These are phyloP conservation scores for Urocyon cinereoargenteus DNA, from an alignment of 2,797 vertebrate genomes.

Conservation along the genomic window DNA sequence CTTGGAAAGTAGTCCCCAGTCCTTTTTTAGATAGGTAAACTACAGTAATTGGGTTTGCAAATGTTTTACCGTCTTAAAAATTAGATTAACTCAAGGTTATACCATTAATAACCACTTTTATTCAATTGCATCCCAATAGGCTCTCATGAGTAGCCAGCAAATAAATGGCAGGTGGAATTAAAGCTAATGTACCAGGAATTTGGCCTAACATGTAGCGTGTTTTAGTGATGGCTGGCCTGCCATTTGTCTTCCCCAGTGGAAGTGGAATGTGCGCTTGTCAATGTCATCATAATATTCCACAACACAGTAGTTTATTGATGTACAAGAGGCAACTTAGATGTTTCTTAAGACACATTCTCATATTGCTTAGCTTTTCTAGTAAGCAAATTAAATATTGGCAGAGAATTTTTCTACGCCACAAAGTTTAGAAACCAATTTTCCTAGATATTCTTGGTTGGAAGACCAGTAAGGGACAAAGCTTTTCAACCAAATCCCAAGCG, in stretches of 20 bases:
- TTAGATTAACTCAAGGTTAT: constrained; percentile 29
- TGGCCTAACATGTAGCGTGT: neutral
- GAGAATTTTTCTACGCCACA: constrained; percentile 45
- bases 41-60: neutral
- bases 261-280: neutral
- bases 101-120: neutral
- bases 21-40: neutral
- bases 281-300: neutral
- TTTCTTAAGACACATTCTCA: constrained; percentile 22
- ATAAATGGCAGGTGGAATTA: neutral
- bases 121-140: neutral
- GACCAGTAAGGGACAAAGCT: constrained; percentile 8
- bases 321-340: neutral
- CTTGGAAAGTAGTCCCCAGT: neutral
- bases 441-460: constrained; percentile 34
- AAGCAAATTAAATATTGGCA: neutral
- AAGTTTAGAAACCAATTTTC: constrained; percentile 24
- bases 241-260: neutral
- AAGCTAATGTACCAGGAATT: neutral
- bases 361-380: constrained; percentile 8
- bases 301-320: neutral
- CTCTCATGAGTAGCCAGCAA: neutral
- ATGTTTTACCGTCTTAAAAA: constrained; percentile 44
- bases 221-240: neutral
- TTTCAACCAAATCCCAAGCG: constrained; percentile 34